A percentile compares a stretch with the other conserved stretches of the same genome.
These are phyloP conservation scores for Halcyon chelicuti DNA, from an alignment of 2,797 vertebrate genomes.

Conservation along the genomic window DNA sequence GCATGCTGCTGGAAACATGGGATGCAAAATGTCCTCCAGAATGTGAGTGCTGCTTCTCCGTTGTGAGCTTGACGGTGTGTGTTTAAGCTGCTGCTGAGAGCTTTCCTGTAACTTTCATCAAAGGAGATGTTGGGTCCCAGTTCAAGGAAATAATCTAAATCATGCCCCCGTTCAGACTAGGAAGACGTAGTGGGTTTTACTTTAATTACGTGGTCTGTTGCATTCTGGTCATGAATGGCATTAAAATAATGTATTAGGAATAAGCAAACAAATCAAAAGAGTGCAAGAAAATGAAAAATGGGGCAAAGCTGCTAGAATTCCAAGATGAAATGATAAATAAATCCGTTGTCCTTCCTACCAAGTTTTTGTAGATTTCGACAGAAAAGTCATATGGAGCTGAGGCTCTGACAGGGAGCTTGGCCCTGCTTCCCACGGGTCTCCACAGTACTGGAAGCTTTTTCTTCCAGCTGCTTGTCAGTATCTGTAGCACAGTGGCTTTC, in stretches of 20 bases:
- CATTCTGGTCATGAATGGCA: constrained; percentile 19
- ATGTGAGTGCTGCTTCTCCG: not conserved
- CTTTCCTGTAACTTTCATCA: constrained; percentile 64
- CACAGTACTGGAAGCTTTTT: not conserved
- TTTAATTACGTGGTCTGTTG: constrained; percentile 7
- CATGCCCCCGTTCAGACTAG: constrained; percentile 11
- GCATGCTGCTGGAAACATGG: not conserved
- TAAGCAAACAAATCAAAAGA: constrained; percentile 2
- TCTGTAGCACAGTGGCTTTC: not conserved
- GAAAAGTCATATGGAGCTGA: not conserved
- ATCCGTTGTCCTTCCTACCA: not conserved
- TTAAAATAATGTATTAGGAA: not conserved
- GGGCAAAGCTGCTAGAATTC: not conserved
- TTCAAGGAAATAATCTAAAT: constrained; percentile 60
- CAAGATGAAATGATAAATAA: constrained; percentile 6
- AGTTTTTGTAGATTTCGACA: not conserved
- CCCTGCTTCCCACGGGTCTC: not conserved
- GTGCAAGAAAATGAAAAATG: not conserved
- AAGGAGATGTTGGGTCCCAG: constrained; percentile 32
- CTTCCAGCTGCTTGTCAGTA: not conserved
- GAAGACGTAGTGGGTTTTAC: not conserved
- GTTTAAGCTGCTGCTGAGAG: constrained; percentile 43
- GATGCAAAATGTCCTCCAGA: constrained; percentile 33
- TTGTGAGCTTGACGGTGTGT: not conserved
- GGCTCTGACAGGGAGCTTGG: not conserved